phyloP scores from a whole-genome alignment of 2,113 vertebrate genomes.

The Buteo buteo region DNA sequence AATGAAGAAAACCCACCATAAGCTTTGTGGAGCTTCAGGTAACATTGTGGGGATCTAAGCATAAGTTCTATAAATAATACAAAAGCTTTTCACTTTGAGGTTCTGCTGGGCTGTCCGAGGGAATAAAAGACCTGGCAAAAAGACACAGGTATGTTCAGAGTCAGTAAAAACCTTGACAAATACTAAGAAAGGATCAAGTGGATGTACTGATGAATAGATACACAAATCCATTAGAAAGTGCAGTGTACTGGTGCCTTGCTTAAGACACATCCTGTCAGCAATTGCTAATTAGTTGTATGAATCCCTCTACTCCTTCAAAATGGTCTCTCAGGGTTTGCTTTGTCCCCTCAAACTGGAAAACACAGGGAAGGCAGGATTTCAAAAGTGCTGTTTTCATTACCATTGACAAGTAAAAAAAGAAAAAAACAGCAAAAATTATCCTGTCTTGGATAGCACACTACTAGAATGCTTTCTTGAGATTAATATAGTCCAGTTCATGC shows the following conservation, averaged over 20 bases:
- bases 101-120: not conserved
- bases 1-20: not conserved
- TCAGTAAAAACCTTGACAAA: not conserved
- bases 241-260: not conserved
- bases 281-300: rapidly evolving
- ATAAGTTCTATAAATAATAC: not conserved
- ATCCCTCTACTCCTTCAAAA: not conserved
- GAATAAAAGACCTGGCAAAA: not conserved
- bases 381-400: not conserved
- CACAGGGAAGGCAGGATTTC: not conserved
- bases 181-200: not conserved
- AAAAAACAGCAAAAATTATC: not conserved
- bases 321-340: not conserved
- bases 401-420: not conserved
- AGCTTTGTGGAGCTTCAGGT: not conserved
- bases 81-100: not conserved
- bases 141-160: not conserved
- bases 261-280: not conserved
- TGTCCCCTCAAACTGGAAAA: not conserved
- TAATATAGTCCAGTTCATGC: not conserved
- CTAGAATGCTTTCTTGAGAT: not conserved
- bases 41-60: not conserved
- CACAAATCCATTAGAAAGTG: not conserved
- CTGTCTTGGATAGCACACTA: not conserved
- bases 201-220: not conserved